Evolutionary conservation across 2,797 vertebrate genomes (phyloP), one percentile per base, ranked within the genome.

Genomic region (Sebastes itinus): DNA sequence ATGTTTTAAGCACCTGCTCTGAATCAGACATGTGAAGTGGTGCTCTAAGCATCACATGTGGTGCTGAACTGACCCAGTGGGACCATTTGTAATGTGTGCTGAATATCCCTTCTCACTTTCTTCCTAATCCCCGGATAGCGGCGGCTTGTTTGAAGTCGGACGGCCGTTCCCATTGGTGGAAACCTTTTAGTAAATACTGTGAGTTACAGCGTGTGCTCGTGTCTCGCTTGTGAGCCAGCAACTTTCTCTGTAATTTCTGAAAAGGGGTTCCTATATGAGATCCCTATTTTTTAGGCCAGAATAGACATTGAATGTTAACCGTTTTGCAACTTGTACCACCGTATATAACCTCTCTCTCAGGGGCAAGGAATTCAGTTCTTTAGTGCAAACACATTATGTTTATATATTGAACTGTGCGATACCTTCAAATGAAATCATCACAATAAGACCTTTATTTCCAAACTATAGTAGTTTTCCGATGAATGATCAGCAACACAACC

Each of bases 1-100:
- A 81, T 75, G 77, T 76, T 65, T 49, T 72, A 77, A 90, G 89
- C 84, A 77, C 84, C 81, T 75, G 82, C 86, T 83, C 65, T 63
- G 77, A 87, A 81, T 81, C 87, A 80, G 82, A 82, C 86, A 38
- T 56, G 70, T 87, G 77, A 87, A 91, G 89, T 82, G 90, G 83
- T 80, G 62, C 84, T 91, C 55, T 71, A 77, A 83, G 85, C 78
- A 74, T 85, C 85, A 70, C 80, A 72, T 71, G 68, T 64, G 72
- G 16, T 56, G 49, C 2, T 52, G 81, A 82, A 87, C 18, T 81
- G 88, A 92, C 84, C 88, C 87, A 49, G 52, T 55, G 88, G 84
- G 70, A 75, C 60, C 65, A 66, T 87, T 83, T 82, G 78, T 65
- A 83, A 84, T 77, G 78, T 80, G 82, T 35, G 71, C 72, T 68